These are phyloP conservation scores for Tachycineta bicolor DNA, from an alignment of 2,113 vertebrate species.

Conservation along the genomic window DNA sequence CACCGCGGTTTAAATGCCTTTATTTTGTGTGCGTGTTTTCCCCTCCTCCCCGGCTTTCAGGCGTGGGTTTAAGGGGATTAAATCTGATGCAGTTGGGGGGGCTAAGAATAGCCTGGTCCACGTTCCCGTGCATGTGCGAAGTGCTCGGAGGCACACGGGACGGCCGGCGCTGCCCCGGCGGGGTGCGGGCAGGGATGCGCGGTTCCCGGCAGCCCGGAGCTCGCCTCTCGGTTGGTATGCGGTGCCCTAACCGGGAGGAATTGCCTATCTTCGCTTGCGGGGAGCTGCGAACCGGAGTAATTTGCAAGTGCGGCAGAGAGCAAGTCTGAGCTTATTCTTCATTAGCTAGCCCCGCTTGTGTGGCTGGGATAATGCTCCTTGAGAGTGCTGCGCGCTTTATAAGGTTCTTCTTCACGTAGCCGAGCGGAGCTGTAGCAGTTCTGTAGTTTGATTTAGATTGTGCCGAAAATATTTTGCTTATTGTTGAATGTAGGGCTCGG, in stretches of 20 bases:
- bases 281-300: not conserved
- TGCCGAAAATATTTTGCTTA: not conserved
- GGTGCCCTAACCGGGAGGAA: not conserved
- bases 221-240: accelerated
- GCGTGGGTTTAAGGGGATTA: not conserved
- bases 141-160: not conserved
- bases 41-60: not conserved
- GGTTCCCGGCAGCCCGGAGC: accelerated
- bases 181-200: not conserved
- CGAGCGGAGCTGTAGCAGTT: not conserved
- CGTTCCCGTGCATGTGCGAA: accelerated
- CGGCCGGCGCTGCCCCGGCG: not conserved
- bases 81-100: not conserved
- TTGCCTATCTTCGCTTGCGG: not conserved
- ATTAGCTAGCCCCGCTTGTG: not conserved
- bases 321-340: not conserved
- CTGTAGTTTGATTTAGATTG: not conserved
- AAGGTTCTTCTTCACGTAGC: not conserved
- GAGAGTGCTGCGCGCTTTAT: not conserved
- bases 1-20: not conserved
- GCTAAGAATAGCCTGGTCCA: not conserved
- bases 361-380: not conserved
- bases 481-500: not conserved
- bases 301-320: not conserved
- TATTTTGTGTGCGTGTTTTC: accelerated